Evolutionary conservation across 2,797 vertebrate species (phyloP).

Genomic region (Pipistrellus pygmaeus): DNA sequence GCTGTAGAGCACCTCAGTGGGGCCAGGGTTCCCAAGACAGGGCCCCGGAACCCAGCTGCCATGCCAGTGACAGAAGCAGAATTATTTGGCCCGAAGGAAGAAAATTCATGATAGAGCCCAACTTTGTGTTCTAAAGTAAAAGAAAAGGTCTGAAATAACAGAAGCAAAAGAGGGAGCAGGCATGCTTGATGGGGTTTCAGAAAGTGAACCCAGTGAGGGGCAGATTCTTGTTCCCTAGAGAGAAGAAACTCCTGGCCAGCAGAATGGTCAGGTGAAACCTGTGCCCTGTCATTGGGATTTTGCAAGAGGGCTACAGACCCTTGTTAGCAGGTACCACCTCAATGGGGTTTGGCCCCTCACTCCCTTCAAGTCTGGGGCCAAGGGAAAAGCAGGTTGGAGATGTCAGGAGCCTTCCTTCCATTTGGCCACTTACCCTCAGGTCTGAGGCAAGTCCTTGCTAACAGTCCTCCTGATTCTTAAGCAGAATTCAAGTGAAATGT

Average conservation of each 20-base stretch:
- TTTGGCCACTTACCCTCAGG: not conserved
- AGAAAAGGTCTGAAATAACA: not conserved
- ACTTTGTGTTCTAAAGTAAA: not conserved
- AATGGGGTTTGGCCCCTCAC: not conserved
- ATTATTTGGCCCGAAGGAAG: not conserved
- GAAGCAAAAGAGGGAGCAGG: not conserved
- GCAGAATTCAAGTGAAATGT: slow-evolving; percentile 12
- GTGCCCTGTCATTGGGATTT: not conserved
- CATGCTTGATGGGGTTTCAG: not conserved
- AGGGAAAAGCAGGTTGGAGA: not conserved
- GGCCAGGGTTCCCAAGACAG: not conserved
- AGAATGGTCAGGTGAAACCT: not conserved
- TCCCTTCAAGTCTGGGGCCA: not conserved
- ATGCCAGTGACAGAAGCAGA: not conserved
- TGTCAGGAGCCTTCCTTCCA: not conserved
- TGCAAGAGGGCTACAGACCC: not conserved
- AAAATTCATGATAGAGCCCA: not conserved
- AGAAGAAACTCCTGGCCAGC: not conserved
- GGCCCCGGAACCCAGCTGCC: not conserved
- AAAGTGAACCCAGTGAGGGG: not conserved
- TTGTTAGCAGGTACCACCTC: not conserved
- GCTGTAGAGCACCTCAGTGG: not conserved
- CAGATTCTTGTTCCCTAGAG: not conserved
- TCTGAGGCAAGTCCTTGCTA: not conserved
- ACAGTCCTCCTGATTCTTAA: not conserved